Conservation (phyloP, 2,113 vertebrate genomes). For the Ginglymostoma cirratum region DNA sequence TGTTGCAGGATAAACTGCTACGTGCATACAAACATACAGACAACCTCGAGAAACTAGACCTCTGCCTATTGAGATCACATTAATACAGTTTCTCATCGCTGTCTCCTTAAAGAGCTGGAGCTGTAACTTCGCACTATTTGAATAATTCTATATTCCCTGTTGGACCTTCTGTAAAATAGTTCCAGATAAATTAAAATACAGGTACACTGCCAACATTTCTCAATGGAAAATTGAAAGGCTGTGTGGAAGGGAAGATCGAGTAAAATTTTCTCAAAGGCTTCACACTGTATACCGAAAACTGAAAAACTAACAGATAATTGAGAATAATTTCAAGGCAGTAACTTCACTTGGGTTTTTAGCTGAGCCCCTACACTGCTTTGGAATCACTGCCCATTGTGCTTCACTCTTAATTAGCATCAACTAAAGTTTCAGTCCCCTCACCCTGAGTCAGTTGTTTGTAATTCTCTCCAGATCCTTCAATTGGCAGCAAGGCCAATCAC, state of each 20-base stretch:
- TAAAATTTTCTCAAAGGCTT: neutral
- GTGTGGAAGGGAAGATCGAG: fast-evolving
- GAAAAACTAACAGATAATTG: neutral
- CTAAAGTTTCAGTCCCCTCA: neutral
- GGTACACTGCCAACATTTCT: neutral
- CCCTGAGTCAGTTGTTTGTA: neutral
- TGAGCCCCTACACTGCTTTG: neutral
- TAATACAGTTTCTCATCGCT: neutral
- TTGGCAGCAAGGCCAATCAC: neutral
- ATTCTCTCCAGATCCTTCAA: neutral
- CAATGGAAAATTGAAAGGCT: neutral
- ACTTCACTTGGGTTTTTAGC: neutral
- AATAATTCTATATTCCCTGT: neutral
- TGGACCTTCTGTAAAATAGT: neutral
- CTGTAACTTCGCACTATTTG: neutral
- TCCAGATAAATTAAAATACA: neutral
- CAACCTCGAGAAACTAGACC: neutral
- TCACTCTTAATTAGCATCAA: neutral
- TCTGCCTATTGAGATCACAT: neutral
- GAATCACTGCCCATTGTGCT: neutral
- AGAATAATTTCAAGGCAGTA: neutral
- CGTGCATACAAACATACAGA: neutral
- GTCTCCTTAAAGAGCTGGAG: neutral
- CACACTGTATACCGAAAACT: neutral
- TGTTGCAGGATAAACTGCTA: neutral